A percentile compares a stretch with the other conserved stretches of the same genome.
phyloP scores from a whole-genome alignment of 2,797 vertebrate genomes.

The Merluccius polli region DNA sequence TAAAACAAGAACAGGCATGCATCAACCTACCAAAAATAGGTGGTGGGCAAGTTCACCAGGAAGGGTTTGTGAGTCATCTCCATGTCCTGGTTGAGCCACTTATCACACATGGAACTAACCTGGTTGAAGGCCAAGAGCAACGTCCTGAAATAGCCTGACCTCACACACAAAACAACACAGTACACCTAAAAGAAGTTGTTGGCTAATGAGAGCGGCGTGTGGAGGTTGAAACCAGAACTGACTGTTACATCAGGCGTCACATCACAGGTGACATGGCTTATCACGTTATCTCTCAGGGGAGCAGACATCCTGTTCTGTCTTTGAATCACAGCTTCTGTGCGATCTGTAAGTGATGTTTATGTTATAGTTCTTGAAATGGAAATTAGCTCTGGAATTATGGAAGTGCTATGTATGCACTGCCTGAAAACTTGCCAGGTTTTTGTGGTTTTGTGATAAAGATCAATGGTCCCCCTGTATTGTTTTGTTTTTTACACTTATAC shows the following conservation, averaged over 20 bases:
- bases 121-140: slow-evolving; percentile 35
- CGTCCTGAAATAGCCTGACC: slow-evolving; percentile 52
- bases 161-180: slow-evolving; percentile 48
- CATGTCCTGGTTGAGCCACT: slow-evolving; percentile 40
- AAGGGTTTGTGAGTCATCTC: slow-evolving; percentile 47
- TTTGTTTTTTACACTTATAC: no score
- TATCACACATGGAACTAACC: slow-evolving; percentile 40
- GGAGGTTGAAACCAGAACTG: slow-evolving; percentile 38
- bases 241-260: slow-evolving; percentile 65
- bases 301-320: slow-evolving; percentile 16
- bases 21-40: background rate
- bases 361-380: background rate
- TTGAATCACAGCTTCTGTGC: background rate
- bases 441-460: background rate
- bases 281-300: slow-evolving; percentile 27
- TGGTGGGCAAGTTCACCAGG: background rate
- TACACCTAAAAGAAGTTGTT: slow-evolving; percentile 10
- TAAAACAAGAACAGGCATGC: background rate
- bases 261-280: slow-evolving; percentile 56
- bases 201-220: slow-evolving; percentile 45
- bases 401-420: background rate
- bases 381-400: background rate
- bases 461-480: background rate
- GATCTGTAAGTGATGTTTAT: background rate
- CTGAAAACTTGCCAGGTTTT: background rate